These are phyloP conservation scores for Bucco capensis DNA, from an alignment of 2,113 vertebrate species.

Conservation along the genomic window DNA sequence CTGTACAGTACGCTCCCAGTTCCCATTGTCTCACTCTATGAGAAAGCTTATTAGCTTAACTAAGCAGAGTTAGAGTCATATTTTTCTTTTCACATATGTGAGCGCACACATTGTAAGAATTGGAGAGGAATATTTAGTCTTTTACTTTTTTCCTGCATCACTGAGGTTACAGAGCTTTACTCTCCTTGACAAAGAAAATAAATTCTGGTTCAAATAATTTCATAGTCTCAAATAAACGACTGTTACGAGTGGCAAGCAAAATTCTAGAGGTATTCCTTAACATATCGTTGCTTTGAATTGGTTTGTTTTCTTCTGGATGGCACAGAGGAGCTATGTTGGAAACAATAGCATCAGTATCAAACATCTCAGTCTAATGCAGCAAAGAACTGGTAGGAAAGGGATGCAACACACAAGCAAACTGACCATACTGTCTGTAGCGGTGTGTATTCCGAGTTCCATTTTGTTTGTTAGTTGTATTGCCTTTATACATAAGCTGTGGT, in stretches of 20 bases:
- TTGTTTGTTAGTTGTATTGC: not conserved
- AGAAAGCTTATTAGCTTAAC: slow-evolving; percentile 56
- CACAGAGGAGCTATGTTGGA: not conserved
- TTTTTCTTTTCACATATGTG: slow-evolving; percentile 25
- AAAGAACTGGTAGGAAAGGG: not conserved
- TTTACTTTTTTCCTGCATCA: not conserved
- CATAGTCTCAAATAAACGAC: not conserved
- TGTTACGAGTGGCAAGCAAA: not conserved
- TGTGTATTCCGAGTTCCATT: not conserved
- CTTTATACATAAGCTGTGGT: not conserved
- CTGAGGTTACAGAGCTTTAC: not conserved
- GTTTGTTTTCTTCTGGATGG: slow-evolving; percentile 17
- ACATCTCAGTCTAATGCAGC: not conserved
- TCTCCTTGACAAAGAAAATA: not conserved
- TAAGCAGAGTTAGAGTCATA: not conserved
- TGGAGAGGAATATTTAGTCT: not conserved
- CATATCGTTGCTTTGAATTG: slow-evolving; percentile 20
- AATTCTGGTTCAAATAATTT: not conserved
- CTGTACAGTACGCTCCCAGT: slow-evolving; percentile 46
- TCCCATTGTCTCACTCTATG: slow-evolving; percentile 49
- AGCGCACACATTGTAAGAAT: not conserved
- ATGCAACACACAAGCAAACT: not conserved
- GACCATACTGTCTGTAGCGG: not conserved
- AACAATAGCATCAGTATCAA: slow-evolving; percentile 5
- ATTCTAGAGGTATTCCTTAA: not conserved